These are phyloP conservation scores for Protonibea diacanthus DNA, from an alignment of 2,797 vertebrate genomes.

Conservation along the genomic window DNA sequence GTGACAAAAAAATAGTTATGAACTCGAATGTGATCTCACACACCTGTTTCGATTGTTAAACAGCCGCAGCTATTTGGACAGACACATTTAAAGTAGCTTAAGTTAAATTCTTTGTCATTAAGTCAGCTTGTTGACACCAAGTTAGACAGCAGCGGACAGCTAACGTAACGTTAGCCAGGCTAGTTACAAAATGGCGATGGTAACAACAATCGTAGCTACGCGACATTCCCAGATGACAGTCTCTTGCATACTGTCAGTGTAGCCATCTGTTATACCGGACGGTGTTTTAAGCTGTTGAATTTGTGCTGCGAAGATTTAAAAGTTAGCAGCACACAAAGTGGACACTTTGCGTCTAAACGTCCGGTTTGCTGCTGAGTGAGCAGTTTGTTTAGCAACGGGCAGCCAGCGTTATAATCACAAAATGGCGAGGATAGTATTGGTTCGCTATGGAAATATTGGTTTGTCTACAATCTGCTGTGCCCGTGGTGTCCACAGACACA, in stretches of 20 bases:
- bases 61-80: fast-evolving
- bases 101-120: neutral
- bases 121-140: constrained; percentile 59
- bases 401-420: constrained; percentile 77
- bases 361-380: constrained; percentile 47
- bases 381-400: constrained; percentile 51
- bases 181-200: constrained; percentile 87
- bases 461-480: constrained; percentile 22
- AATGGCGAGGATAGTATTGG: constrained; percentile 81
- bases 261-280: constrained; percentile 14
- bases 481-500: neutral
- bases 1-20: constrained; percentile 10
- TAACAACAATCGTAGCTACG: constrained; percentile 84
- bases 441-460: constrained; percentile 51
- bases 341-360: neutral
- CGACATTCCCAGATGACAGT: constrained; percentile 82
- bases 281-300: neutral
- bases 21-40: neutral
- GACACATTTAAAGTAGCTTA: neutral
- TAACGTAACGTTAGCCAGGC: constrained; percentile 66
- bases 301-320: neutral
- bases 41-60: neutral
- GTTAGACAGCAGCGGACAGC: constrained; percentile 53
- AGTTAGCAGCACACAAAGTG: neutral
- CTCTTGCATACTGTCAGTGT: constrained; percentile 56